Evolutionary conservation across 1,140 invertebrate genomes (phyloP), one percentile per base, ranked within the genome.

Genomic region (Cylas formicarius): DNA sequence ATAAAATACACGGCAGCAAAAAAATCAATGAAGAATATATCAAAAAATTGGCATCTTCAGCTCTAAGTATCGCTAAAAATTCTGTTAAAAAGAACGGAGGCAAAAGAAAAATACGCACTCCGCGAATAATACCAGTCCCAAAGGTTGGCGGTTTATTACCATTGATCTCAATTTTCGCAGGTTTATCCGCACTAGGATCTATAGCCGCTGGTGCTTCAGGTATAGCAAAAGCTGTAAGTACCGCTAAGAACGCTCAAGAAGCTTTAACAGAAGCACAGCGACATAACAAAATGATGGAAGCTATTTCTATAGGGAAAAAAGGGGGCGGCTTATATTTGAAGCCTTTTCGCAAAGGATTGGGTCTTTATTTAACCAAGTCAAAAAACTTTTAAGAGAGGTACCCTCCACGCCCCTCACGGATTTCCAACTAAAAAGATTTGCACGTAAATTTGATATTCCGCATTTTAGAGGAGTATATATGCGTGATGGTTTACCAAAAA

Each of bases 391-490:
- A 41, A 34, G 17, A n/a, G 26, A 32, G 44, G 39, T 59, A 38
- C 57, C 57, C 24, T 50, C 24, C 27, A 23, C 52, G 24, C 23
- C 58, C 14, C 41, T 60, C 9, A 53, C 48, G 35, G 42, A 55
- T 38, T 20, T 51, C n/a, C 55, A 63, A 48, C 45, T 61, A 32
- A 21, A 50, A 21, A 50, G 50, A 19, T 46, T 49, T 52, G 49
- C 45, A 19, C 20, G 19, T 34, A 50, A 14, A 41, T 36, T 43
- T 4, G 22, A 43, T 24, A 60, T 61, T 28, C 55, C 57, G 33
- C 23, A 59, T 43, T 63, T 63, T 57, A 28, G 61, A 49, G 60
- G 62, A 17, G 56, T 66, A 7, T 66, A 56, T 45, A 64, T 63
- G 62, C 50, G 53, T 23, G 45, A 64, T 54, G 44, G 21, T 36